phyloP scores from a whole-genome alignment of 2,888 invertebrate species.

The Brachyopa scutellaris region DNA sequence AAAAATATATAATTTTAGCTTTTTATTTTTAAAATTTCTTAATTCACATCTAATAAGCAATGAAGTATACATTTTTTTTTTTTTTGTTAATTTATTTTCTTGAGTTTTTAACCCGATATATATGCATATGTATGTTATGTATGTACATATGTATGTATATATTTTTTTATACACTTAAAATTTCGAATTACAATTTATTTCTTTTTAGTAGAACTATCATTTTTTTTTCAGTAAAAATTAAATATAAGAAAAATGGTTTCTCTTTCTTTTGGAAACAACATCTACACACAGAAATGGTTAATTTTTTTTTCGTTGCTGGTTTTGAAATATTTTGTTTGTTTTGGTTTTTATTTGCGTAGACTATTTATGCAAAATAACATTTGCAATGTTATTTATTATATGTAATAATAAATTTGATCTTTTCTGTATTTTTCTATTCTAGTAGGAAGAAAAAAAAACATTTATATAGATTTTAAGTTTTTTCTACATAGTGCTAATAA shows the following conservation, averaged over 20 bases:
- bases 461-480: constrained; percentile 34
- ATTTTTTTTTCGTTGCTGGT: constrained; percentile 57
- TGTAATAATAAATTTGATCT: not conserved
- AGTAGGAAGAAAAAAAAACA: constrained; percentile 46
- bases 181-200: constrained; percentile 5
- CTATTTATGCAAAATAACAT: constrained; percentile 13
- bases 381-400: constrained; percentile 14
- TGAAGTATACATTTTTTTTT: constrained; percentile 49
- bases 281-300: constrained; percentile 54
- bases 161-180: constrained; percentile 56
- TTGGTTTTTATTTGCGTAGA: not conserved
- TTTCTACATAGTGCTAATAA: constrained; percentile 26
- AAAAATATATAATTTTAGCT: constrained; percentile 42
- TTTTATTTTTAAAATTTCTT: constrained; percentile 23
- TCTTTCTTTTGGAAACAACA: constrained; percentile 4
- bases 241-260: constrained; percentile 9
- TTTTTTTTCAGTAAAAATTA: not conserved
- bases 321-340: constrained; percentile 24
- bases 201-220: not conserved
- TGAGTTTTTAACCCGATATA: constrained; percentile 66
- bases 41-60: constrained; percentile 70
- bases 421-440: constrained; percentile 38
- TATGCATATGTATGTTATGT: too few species aligned
- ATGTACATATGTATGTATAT: too few species aligned
- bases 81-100: constrained; percentile 20